Evolutionary conservation across 2,888 invertebrate genomes (phyloP).

Genomic region (Strigamia crassipes): DNA sequence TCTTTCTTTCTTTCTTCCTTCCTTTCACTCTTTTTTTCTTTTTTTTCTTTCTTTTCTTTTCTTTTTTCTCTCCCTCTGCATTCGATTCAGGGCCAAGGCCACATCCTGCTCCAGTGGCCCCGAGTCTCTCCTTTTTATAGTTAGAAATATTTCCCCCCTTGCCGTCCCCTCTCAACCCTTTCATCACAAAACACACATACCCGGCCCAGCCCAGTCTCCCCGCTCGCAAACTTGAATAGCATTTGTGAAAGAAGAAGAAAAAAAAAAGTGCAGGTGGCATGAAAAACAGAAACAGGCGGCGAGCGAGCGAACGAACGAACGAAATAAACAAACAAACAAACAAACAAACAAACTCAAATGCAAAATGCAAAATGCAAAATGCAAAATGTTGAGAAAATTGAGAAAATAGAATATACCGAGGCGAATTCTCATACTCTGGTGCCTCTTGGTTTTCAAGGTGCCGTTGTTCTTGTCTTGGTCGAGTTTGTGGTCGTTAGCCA

Average conservation of each 20-base stretch:
- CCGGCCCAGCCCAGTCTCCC: background rate
- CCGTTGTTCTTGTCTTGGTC: too few relatives aligned
- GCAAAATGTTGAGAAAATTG: background rate
- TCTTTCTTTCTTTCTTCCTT: background rate
- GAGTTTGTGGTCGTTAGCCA: too few relatives aligned
- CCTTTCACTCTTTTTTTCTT: background rate
- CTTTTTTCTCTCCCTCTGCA: background rate
- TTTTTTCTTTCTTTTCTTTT: background rate
- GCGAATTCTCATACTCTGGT: background rate
- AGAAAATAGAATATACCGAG: background rate
- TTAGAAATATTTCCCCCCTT: too few relatives aligned
- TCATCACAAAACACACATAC: conserved; percentile 1
- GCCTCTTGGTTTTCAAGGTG: background rate
- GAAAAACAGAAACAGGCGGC: background rate
- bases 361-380: background rate
- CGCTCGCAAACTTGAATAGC: background rate
- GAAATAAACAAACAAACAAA: too few relatives aligned
- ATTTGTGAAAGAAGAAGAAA: too few relatives aligned
- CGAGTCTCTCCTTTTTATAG: background rate
- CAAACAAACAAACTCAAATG: too few relatives aligned
- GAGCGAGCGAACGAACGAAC: too few relatives aligned
- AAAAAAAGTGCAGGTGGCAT: conserved; percentile 5
- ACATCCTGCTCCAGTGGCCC: background rate
- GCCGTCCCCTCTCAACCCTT: background rate
- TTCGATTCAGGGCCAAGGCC: conserved; percentile 41